Evolutionary conservation across 2,113 vertebrate genomes (phyloP).

Genomic region (Ammodytes dubius): DNA sequence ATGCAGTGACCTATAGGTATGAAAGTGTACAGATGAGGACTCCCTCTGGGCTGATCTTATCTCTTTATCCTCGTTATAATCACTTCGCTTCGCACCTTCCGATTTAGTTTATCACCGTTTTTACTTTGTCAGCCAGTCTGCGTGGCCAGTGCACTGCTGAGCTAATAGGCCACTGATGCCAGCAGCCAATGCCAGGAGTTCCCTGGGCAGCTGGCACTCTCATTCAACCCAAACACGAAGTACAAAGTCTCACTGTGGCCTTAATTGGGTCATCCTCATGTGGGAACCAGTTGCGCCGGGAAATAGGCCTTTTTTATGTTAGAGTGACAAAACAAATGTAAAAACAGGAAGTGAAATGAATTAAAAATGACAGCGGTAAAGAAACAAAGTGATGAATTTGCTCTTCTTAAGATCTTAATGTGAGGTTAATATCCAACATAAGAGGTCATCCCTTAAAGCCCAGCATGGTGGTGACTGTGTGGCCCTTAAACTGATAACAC

Average conservation of each 20-base stretch:
- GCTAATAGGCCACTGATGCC: constrained; percentile 67
- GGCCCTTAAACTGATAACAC: background rate
- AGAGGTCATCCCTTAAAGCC: background rate
- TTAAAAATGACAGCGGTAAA: background rate
- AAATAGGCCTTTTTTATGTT: constrained; percentile 27
- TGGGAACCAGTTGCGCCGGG: constrained; percentile 67
- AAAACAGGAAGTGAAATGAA: background rate
- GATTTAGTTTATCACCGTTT: constrained; percentile 34
- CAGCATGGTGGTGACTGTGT: background rate
- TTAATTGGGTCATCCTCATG: constrained; percentile 77
- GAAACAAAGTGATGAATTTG: background rate
- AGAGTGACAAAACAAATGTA: background rate
- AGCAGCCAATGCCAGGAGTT: constrained; percentile 71
- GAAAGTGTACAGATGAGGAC: too few relatives aligned
- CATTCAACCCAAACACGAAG: constrained; percentile 72
- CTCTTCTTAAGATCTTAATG: background rate
- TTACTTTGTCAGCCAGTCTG: constrained; percentile 22
- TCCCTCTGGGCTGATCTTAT: background rate
- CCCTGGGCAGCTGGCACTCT: constrained; percentile 73
- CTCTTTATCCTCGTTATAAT: constrained; percentile 9
- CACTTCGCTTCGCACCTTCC: constrained; percentile 22
- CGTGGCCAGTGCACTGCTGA: background rate
- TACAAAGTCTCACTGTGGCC: constrained; percentile 80
- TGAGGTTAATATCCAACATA: background rate
- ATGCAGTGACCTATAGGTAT: too few relatives aligned